Conservation (phyloP, 2,113 vertebrate species). For the Pachypanchax playfairii region DNA sequence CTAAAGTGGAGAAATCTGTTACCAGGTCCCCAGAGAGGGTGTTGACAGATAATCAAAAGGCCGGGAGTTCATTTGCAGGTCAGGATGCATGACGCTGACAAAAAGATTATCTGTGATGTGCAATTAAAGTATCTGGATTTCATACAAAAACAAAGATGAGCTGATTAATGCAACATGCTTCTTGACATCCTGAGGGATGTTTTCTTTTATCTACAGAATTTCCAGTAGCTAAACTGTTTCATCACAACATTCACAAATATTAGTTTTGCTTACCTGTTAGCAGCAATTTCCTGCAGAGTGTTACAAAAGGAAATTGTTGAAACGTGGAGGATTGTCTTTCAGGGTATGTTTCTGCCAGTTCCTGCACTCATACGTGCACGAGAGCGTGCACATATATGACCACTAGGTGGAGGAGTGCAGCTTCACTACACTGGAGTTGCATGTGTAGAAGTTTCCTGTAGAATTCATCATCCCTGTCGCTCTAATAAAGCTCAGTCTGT, state of each 20-base stretch:
- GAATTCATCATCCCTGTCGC: slow-evolving; percentile 44
- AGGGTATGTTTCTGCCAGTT: neutral
- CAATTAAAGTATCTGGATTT: slow-evolving; percentile 23
- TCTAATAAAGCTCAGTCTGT: slow-evolving; percentile 31
- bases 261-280: neutral
- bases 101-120: slow-evolving; percentile 19
- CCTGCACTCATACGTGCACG: neutral
- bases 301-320: too few species aligned
- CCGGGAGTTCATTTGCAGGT: slow-evolving; percentile 46
- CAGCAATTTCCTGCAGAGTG: too few species aligned
- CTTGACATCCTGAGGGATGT: neutral
- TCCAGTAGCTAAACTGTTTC: too few species aligned
- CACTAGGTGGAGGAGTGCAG: slow-evolving; percentile 74
- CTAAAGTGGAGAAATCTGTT: slow-evolving; percentile 33
- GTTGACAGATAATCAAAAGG: slow-evolving; percentile 62
- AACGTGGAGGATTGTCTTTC: too few species aligned
- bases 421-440: slow-evolving; percentile 27
- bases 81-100: slow-evolving; percentile 23
- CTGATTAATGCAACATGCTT: neutral
- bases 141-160: slow-evolving; percentile 25
- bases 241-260: neutral
- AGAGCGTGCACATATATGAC: slow-evolving; percentile 42
- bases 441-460: slow-evolving; percentile 45
- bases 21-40: slow-evolving; percentile 33
- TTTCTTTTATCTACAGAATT: too few species aligned